These are phyloP conservation scores for Brenthis daphne DNA, from an alignment of 2,888 invertebrate genomes.

Conservation along the genomic window DNA sequence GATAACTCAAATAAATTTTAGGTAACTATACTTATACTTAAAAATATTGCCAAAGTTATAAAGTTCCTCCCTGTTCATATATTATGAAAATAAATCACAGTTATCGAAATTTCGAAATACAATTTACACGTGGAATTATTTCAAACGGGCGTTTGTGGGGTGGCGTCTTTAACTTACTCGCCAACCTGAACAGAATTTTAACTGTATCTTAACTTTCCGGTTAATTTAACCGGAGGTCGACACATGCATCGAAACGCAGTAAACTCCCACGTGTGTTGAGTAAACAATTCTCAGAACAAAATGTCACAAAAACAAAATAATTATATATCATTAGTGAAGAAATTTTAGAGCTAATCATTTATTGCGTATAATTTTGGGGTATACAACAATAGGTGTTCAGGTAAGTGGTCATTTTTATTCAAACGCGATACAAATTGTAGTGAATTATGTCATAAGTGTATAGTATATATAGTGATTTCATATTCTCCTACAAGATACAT, in stretches of 20 bases:
- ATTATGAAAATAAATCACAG: slow-evolving; percentile 12
- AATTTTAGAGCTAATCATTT: slow-evolving; percentile 41
- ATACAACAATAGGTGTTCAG: slow-evolving; percentile 29
- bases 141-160: slow-evolving; percentile 22
- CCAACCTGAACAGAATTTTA: slow-evolving; percentile 72
- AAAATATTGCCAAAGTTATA: background rate
- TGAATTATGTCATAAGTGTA: background rate
- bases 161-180: slow-evolving; percentile 40
- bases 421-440: slow-evolving; percentile 7
- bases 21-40: background rate
- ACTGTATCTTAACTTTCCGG: slow-evolving; percentile 76
- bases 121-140: slow-evolving; percentile 24
- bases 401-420: slow-evolving; percentile 19
- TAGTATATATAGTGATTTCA: slow-evolving; percentile 2
- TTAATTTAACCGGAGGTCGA: slow-evolving; percentile 75
- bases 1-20: background rate
- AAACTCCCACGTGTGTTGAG: slow-evolving; percentile 71
- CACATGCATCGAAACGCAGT: slow-evolving; percentile 65
- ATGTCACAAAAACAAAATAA: slow-evolving; percentile 73
- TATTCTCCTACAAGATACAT: background rate
- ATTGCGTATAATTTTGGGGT: slow-evolving; percentile 27
- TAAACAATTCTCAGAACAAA: slow-evolving; percentile 75
- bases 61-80: background rate
- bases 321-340: slow-evolving; percentile 55
- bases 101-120: slow-evolving; percentile 25